Evolutionary conservation across 2,888 invertebrate species (phyloP), one percentile per base, ranked within the genome.

Genomic region (Elmis aenea): DNA sequence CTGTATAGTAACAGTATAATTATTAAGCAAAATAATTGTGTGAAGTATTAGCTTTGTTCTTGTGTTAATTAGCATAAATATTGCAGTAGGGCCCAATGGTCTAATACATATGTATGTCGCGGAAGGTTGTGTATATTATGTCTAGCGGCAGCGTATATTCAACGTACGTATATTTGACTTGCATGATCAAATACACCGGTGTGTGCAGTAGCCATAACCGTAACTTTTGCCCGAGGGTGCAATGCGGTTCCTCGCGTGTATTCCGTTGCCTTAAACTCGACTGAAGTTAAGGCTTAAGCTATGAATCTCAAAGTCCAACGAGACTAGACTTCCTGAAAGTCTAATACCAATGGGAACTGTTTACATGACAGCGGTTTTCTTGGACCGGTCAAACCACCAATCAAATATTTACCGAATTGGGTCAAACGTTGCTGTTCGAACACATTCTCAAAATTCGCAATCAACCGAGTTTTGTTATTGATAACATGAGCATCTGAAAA

Each of bases 181-280:
- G 14, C 26, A 31, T 29, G 42, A 42, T 38, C 33, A 42, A 42
- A 42, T 38, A 42, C 14, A 10, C 37, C 25, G 21, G 31, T 26
- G 15, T 23, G 32, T 32, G 28, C 25, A 13, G 33, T 26, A 37
- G 23, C 29, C 26, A 27, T 23, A 35, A 36, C 41, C 30, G 33
- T 32, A 42, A 33, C 33, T 42, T 33, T 22, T 26, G 36, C 45
- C 42, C 45, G 24, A 26, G 38, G 41, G 45, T 38, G 35, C 38
- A 24, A 26, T 45, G 45, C 26, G 41, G 41, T 42, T 44, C 31
- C 33, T 33, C 45, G 33, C 42, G 36, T 45, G 45, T 42, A 38
- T 38, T 11, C 20, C 30, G 32, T 38, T 38, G 34, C 38, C 42
- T 38, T 38, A 35, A 39, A 42, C 38, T 42, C 21, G 28, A 15